phyloP scores from a whole-genome alignment of 1,140 invertebrate genomes.

The Melanaphis sacchari region DNA sequence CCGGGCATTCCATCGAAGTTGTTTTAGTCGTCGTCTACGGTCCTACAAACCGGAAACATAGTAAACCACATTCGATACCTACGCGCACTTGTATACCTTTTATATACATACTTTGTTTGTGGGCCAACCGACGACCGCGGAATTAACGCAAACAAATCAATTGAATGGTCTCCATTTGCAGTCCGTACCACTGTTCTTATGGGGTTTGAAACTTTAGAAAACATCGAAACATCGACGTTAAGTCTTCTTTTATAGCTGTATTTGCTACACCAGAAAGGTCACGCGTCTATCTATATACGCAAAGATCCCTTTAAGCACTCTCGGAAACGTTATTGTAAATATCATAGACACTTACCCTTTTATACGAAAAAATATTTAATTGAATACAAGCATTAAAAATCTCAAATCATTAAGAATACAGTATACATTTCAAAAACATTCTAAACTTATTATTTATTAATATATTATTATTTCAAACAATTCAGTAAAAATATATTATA shows the following conservation, averaged over 20 bases:
- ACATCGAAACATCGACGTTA: no score
- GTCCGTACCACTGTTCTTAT: not conserved
- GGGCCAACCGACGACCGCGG: not conserved
- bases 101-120: not conserved
- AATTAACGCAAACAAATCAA: constrained; percentile 20
- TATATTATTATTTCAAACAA: no score
- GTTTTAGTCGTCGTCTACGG: not conserved
- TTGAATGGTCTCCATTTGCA: not conserved
- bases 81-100: not conserved
- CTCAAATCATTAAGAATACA: not conserved
- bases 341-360: not conserved
- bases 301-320: not conserved
- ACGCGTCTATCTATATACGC: not conserved
- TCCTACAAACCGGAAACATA: not conserved
- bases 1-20: not conserved
- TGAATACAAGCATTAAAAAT: not conserved
- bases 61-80: not conserved
- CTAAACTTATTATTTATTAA: no score
- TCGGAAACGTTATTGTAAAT: not conserved
- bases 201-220: not conserved
- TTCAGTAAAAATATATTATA: no score
- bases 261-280: not conserved
- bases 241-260: not conserved
- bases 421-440: not conserved
- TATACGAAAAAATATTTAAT: not conserved